These are phyloP conservation scores for Sycophila sp. DNA, from an alignment of 1,140 invertebrate genomes.

Conservation along the genomic window DNA sequence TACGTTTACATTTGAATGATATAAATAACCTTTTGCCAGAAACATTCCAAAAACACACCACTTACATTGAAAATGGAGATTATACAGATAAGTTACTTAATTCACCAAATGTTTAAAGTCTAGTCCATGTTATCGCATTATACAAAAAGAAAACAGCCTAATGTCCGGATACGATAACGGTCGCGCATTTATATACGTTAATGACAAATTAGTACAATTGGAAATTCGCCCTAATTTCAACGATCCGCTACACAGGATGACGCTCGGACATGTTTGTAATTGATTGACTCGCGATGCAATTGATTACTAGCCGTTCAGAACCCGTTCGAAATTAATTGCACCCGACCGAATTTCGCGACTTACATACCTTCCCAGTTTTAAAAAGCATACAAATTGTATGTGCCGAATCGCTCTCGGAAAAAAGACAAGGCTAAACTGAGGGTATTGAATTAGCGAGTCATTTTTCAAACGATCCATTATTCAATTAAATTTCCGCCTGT, in stretches of 20 bases:
- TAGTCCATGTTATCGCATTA: neutral
- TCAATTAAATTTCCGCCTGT: neutral
- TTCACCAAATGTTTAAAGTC: too few relatives aligned
- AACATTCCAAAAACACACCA: too few relatives aligned
- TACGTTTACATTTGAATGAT: too few relatives aligned
- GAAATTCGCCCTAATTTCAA: conserved; percentile 15
- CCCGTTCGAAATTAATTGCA: conserved; percentile 21
- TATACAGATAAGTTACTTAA: too few relatives aligned
- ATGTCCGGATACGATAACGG: too few relatives aligned
- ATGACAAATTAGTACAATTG: conserved; percentile 30
- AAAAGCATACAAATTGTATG: neutral
- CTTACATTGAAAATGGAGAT: too few relatives aligned
- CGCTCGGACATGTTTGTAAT: conserved; percentile 23
- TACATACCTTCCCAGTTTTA: conserved; percentile 22
- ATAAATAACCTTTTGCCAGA: too few relatives aligned
- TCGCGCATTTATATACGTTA: conserved; percentile 32
- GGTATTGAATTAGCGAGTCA: neutral
- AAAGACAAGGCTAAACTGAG: neutral
- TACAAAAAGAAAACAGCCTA: too few relatives aligned
- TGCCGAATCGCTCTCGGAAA: too few relatives aligned
- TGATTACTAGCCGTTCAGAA: neutral
- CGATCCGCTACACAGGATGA: conserved; percentile 3
- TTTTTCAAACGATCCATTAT: conserved; percentile 13
- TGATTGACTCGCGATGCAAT: conserved; percentile 8
- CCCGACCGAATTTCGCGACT: neutral